Evolutionary conservation across 2,113 vertebrate species (phyloP).

Genomic region (Phylloscopus whistleri): DNA sequence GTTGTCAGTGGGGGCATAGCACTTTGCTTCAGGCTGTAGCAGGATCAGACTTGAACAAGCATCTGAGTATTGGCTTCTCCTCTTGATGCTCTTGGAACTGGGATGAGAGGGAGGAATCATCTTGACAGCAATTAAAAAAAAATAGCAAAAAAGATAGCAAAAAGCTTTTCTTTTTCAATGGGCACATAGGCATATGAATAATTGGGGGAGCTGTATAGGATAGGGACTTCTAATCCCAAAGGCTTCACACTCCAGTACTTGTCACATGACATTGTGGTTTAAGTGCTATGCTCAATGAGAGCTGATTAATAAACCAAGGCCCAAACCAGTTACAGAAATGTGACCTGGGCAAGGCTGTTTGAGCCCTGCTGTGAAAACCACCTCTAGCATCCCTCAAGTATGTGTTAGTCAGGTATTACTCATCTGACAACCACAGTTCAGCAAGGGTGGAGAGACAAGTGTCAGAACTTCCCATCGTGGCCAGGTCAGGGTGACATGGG

Average conservation of each 20-base stretch:
- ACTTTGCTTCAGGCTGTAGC: background rate
- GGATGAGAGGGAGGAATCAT: background rate
- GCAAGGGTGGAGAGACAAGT: background rate
- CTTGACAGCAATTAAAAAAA: background rate
- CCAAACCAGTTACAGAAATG: background rate
- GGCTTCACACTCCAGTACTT: background rate
- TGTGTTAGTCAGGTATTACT: background rate
- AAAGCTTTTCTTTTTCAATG: background rate
- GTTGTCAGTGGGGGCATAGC: background rate
- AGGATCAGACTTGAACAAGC: background rate
- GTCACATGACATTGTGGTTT: accelerated
- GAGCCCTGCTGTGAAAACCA: background rate
- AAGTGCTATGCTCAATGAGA: accelerated
- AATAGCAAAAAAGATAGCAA: background rate
- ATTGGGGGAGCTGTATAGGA: background rate
- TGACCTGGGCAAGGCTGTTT: background rate
- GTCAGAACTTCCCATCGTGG: background rate
- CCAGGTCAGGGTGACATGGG: background rate
- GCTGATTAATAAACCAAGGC: background rate
- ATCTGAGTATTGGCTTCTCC: background rate
- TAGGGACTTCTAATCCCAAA: background rate
- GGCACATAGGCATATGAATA: background rate
- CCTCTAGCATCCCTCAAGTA: background rate
- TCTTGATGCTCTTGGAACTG: background rate
- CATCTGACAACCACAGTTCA: background rate